These are phyloP conservation scores for Dione juno DNA, from an alignment of 2,888 invertebrate genomes.

Conservation along the genomic window DNA sequence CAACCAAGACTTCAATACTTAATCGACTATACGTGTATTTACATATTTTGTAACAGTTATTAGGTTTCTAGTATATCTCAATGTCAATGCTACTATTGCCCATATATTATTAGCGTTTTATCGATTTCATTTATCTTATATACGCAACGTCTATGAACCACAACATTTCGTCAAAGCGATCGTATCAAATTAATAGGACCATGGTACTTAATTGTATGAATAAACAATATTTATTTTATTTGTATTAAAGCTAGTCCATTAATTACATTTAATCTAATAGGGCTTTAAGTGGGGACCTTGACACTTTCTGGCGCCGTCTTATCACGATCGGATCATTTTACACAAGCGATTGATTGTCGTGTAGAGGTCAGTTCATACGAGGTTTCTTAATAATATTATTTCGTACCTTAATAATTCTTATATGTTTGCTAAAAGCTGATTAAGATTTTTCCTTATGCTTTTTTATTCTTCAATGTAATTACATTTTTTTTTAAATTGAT, in stretches of 20 bases:
- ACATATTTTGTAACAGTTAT: background rate
- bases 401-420: background rate
- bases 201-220: constrained; percentile 66
- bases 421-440: background rate
- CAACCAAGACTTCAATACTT: background rate
- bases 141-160: constrained; percentile 51
- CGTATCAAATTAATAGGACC: constrained; percentile 69
- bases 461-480: no score
- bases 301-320: constrained; percentile 43
- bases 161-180: constrained; percentile 65
- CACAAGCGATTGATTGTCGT: constrained; percentile 39
- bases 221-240: constrained; percentile 27
- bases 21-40: constrained; percentile 9
- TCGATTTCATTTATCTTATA: constrained; percentile 65
- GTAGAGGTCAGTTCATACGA: constrained; percentile 20
- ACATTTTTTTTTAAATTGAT: no score
- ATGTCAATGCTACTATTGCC: constrained; percentile 23
- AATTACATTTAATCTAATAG: constrained; percentile 46
- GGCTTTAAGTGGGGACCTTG: constrained; percentile 46
- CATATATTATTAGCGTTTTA: constrained; percentile 50
- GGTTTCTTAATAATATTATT: background rate
- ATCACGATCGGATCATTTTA: constrained; percentile 41
- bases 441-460: no score
- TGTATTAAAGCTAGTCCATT: constrained; percentile 18
- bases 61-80: constrained; percentile 3